Percentiles rank a stretch among this genome's conserved stretches.
phyloP scores from a whole-genome alignment of 2,113 vertebrate species.

The Otocyon megalotis region DNA sequence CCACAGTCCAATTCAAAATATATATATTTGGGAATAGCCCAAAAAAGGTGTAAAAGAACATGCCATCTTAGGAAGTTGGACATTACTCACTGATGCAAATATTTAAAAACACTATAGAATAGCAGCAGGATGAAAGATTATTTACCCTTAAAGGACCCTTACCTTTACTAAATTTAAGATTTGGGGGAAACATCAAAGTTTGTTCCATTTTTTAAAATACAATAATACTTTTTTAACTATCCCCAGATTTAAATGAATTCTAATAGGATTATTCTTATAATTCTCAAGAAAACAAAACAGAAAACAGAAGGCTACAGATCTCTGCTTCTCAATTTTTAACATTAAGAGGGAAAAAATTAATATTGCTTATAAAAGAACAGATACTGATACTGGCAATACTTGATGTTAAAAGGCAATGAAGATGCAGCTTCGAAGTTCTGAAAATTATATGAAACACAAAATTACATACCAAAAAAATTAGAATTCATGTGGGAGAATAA shows the following conservation, averaged over 20 bases:
- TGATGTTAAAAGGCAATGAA: slow-evolving; percentile 40
- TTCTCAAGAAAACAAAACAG: slow-evolving; percentile 50
- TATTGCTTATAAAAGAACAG: background rate
- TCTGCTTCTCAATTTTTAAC: slow-evolving; percentile 45
- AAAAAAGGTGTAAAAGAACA: background rate
- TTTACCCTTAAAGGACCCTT: background rate
- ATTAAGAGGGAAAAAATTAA: background rate
- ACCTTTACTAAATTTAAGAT: slow-evolving; percentile 22
- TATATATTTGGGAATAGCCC: slow-evolving; percentile 1
- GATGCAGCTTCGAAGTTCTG: slow-evolving; percentile 21
- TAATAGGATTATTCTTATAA: slow-evolving; percentile 31
- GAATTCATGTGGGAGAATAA: background rate
- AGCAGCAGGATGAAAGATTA: background rate
- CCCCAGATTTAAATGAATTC: slow-evolving; percentile 38
- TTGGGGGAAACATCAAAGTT: background rate
- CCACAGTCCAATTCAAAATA: slow-evolving; percentile 58
- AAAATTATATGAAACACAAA: slow-evolving; percentile 44
- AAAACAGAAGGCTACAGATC: background rate
- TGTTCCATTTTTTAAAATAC: background rate
- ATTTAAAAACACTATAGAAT: slow-evolving; percentile 13
- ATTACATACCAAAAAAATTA: background rate
- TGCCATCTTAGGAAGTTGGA: background rate
- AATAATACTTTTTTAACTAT: background rate
- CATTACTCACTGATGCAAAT: background rate
- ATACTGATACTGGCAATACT: background rate